Base-by-base conservation (phyloP, 2,888 invertebrate genomes). In the Euspilapteryx auroguttella region DNA sequence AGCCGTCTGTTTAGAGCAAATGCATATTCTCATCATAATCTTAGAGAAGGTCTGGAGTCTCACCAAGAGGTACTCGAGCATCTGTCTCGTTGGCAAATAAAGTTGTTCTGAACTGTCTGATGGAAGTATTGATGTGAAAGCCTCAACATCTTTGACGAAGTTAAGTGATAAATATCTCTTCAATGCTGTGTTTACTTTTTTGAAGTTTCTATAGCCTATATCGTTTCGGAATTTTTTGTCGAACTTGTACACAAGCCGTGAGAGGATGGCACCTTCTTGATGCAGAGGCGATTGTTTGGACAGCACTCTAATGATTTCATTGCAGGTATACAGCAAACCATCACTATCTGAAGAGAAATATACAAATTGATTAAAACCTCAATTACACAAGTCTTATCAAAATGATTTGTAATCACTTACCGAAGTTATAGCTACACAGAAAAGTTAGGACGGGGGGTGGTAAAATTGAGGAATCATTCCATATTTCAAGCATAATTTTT, bases 181-280 rank as follows among this genome's bases (percentile, higher is more conserved):
- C 13, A 82, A 38, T 2, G 78, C 69, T 32, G 68, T 57, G 34
- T 79, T 77, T 0, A 78, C 61, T 52, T 79, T 80, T 37, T 65
- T 77, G 34, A 81, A 69, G 36, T 63, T 58, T 37, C 73, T 71
- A 24, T 77, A 66, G 1, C 81, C 81, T 32, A 80, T 79, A 36
- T 81, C 81, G 36, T 58, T 71, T 10, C 80, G 59, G 40, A 81
- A 80, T 46, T 81, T 81, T 32, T 64, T 73, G 37, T 80, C 79
- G 55, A 75, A 79, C 39, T 80, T 77, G 38, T 82, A 82, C 14
- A 80, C 45, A 39, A 81, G 56, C 38, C 81, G 63, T 25, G 79
- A 79, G 2, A 80, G 47, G 32, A 80, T 40, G 2, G 80, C 78
- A 36, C 78, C 71, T 51, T 81, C 81, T 27, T 54, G 54, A 31